Percentiles rank a stretch among this genome's conserved stretches.
These are phyloP conservation scores for Lateolabrax maculatus DNA, from an alignment of 2,797 vertebrate species.

Conservation along the genomic window DNA sequence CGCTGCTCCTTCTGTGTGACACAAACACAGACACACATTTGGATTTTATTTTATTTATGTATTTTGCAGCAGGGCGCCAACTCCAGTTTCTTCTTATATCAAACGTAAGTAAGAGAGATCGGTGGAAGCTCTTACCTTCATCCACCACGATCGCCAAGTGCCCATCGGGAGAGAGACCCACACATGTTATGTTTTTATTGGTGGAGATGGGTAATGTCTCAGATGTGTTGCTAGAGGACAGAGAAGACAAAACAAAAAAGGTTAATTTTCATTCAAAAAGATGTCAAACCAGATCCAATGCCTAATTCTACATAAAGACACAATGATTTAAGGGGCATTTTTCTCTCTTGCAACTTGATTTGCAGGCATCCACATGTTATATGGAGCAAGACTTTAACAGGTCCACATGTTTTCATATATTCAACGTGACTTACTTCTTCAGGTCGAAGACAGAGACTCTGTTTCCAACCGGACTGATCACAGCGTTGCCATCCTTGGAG, in stretches of 20 bases:
- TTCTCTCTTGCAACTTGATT: too few relatives aligned
- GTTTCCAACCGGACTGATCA: conserved; percentile 96
- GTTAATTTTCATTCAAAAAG: too few relatives aligned
- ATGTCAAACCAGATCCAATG: too few relatives aligned
- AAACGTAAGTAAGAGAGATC: too few relatives aligned
- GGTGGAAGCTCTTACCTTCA: conserved; percentile 86
- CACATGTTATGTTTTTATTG: conserved; percentile 91
- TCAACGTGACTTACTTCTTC: conserved; percentile 87
- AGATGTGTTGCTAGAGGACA: conserved; percentile 90
- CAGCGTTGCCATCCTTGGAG: conserved; percentile 90
- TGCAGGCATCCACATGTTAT: too few relatives aligned
- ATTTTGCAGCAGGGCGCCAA: not conserved
- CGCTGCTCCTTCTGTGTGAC: conserved; percentile 89
- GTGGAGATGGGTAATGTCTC: conserved; percentile 92
- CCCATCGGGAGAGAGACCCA: conserved; percentile 94
- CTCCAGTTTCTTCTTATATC: not conserved
- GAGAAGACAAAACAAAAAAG: not conserved
- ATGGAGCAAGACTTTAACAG: too few relatives aligned
- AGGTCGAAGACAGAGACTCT: conserved; percentile 93
- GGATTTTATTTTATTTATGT: not conserved
- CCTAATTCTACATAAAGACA: too few relatives aligned
- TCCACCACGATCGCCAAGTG: conserved; percentile 92
- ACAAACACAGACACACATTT: conserved; percentile 13
- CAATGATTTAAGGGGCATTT: too few relatives aligned
- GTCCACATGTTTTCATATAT: too few relatives aligned